Percentiles rank a stretch among this genome's conserved stretches.
phyloP scores from a whole-genome alignment of 2,113 vertebrate genomes.

The Alosa alosa region DNA sequence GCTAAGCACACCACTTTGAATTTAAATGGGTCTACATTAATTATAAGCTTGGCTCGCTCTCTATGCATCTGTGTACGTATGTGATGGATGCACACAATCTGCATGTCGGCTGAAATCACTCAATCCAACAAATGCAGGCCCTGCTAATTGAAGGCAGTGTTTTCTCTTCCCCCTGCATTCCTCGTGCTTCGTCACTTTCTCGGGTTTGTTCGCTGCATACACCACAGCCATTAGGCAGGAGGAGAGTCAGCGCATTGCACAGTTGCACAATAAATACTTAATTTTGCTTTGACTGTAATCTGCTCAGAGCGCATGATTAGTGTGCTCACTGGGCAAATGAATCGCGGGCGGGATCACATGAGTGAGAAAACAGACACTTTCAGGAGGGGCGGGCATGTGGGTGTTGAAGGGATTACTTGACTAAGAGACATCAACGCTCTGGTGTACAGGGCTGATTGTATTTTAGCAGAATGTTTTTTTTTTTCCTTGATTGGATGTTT shows the following conservation, averaged over 20 bases:
- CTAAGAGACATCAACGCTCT: background rate
- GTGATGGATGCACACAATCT: conserved; percentile 37
- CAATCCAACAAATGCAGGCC: conserved; percentile 22
- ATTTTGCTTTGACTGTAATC: conserved; percentile 41
- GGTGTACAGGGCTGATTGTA: background rate
- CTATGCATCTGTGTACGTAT: conserved; percentile 23
- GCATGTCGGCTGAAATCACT: conserved; percentile 32
- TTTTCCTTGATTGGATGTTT: background rate
- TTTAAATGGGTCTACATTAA: conserved; percentile 41
- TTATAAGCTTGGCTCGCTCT: conserved; percentile 29
- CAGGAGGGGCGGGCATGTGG: background rate
- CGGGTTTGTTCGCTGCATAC: conserved; percentile 9
- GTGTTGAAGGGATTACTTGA: background rate
- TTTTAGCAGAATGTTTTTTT: background rate
- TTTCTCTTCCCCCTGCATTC: background rate
- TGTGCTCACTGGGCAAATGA: conserved; percentile 36
- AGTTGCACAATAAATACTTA: conserved; percentile 41
- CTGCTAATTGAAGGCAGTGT: conserved; percentile 12
- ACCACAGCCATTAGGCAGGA: conserved; percentile 26
- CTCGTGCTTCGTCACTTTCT: conserved; percentile 32
- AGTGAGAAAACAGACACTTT: conserved; percentile 22
- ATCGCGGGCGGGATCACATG: conserved; percentile 30
- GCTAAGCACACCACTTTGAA: conserved; percentile 36
- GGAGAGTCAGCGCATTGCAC: conserved; percentile 18
- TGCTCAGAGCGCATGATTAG: conserved; percentile 32